Base-by-base conservation (phyloP, 2,113 vertebrate genomes). In the Bufo bufo region DNA sequence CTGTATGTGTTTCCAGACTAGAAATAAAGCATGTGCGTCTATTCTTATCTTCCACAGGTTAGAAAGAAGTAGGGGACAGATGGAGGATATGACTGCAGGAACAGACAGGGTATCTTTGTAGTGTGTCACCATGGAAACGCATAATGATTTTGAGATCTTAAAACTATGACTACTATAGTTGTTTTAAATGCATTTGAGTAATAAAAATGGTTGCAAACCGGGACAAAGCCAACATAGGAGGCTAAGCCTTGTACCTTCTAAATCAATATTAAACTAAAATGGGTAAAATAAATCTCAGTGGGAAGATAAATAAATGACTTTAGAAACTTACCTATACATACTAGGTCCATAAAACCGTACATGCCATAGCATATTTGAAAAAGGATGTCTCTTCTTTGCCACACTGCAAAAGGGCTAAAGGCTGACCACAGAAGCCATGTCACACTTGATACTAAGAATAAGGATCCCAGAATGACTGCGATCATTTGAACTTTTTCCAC, bases 401-500 rank as follows among this genome's bases (percentile, higher is more conserved):
- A 98, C 84, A 96, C 91, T 84, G 97, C 97, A 93, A 97, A 96
- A 74, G 97, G 97, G 91, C 97, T 98, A 94, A 98, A 96, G 87
- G 96, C 96, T 45, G 97, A 98, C 97, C 97, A 99, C 91, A 99
- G 96, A 92, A 99, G 96, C 97, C 97, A 99, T 89, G 97, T 97
- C 93, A 98, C 96, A 93, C 97, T 98, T 71, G 97, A 96, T 94
- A 97, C 95, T 93, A 99, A 94, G 94, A 99, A 99, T 92, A 99
- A 95, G 74, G 96, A 97, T 92, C 97, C 97, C 94, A 99, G 96
- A 93, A 97, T 97, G 93, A 99, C 97, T 77, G 97, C 97, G 75
- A 97, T 95, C 94, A 99, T 97, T 96, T 99, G 97, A 87, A 99
- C 97, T 95, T 99, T 99, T 94, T 99, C 97, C 95, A 99, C 97